These are phyloP conservation scores for Drosophila melanogaster DNA, from an alignment of 1,140 invertebrate species.

Conservation along the genomic window DNA sequence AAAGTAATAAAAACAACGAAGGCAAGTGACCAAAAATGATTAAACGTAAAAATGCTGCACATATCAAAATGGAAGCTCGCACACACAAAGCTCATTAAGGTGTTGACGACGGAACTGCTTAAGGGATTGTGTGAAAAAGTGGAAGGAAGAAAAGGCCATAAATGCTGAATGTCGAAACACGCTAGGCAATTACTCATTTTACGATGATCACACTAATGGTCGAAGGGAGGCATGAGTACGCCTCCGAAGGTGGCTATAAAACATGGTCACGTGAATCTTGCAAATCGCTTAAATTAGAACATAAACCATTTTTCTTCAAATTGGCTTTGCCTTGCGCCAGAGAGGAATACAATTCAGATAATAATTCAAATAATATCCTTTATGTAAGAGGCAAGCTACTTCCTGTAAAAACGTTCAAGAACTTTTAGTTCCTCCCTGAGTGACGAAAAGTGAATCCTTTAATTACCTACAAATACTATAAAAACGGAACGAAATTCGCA, in stretches of 20 bases:
- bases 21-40: constrained; percentile 60
- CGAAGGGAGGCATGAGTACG: constrained; percentile 63
- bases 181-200: constrained; percentile 75
- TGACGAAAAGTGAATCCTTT: too few relatives aligned
- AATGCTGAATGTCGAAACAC: constrained; percentile 60
- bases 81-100: constrained; percentile 58
- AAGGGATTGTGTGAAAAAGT: background rate
- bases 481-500: too few relatives aligned
- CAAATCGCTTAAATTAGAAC: constrained; percentile 59
- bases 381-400: too few relatives aligned
- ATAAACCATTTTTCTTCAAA: background rate
- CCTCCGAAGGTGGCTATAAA: constrained; percentile 11
- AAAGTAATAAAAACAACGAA: constrained; percentile 54
- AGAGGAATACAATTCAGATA: background rate
- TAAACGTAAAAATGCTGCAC: constrained; percentile 67
- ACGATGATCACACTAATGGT: constrained; percentile 65
- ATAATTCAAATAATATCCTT: background rate
- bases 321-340: background rate
- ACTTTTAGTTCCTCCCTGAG: too few relatives aligned
- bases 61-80: constrained; percentile 52
- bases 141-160: constrained; percentile 23
- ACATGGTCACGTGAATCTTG: constrained; percentile 47
- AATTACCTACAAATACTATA: too few relatives aligned
- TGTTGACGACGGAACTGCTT: background rate
- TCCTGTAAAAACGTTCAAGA: too few relatives aligned